Percentiles rank a stretch among this genome's conserved stretches.
Conservation (phyloP, 2,888 invertebrate species). For the Cheilosia soror region DNA sequence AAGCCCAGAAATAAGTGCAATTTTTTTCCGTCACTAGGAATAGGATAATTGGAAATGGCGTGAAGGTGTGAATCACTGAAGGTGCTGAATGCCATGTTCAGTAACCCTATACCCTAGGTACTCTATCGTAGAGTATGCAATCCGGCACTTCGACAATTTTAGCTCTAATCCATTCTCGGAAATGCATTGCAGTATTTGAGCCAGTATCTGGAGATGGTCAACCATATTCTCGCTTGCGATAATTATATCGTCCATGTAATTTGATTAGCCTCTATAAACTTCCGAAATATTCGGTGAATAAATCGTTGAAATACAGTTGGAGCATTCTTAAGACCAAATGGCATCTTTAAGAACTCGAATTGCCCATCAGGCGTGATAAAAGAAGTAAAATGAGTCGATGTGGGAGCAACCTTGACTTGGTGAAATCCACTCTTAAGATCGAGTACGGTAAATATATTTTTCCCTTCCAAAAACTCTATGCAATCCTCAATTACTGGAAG, state of each 20-base stretch:
- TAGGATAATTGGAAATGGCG: conserved; percentile 39
- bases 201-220: not conserved
- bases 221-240: not conserved
- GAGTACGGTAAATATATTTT: conserved; percentile 4
- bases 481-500: conserved; percentile 31
- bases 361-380: conserved; percentile 13
- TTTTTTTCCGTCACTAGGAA: conserved; percentile 33
- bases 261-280: not conserved
- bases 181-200: not conserved
- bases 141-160: conserved; percentile 34
- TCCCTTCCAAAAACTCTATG: conserved; percentile 9
- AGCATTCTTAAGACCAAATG: conserved; percentile 13
- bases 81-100: not conserved
- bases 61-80: not conserved
- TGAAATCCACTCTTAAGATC: conserved; percentile 30
- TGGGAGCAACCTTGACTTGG: conserved; percentile 11
- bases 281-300: not conserved
- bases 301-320: conserved; percentile 15
- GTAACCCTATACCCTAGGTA: conserved; percentile 57
- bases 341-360: conserved; percentile 10
- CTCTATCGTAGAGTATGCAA: conserved; percentile 48
- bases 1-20: conserved; percentile 29
- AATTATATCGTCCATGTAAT: conserved; percentile 14
- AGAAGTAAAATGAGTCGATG: conserved; percentile 3
- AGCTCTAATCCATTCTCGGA: not conserved